Conservation (phyloP, 2,888 invertebrate species). For the Abrostola tripartita region DNA sequence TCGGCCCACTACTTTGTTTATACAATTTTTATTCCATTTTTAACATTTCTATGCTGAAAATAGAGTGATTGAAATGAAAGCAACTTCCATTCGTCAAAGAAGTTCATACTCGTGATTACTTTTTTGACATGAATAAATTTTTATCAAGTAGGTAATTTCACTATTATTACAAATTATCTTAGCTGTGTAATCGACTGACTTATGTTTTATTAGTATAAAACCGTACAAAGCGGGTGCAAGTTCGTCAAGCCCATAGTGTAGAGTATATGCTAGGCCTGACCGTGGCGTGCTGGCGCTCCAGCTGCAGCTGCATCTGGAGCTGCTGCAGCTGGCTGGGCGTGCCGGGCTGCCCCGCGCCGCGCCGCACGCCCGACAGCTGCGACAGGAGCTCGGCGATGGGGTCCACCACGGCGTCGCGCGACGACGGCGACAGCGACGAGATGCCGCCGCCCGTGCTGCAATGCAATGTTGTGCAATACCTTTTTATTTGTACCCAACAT, state of each 20-base stretch:
- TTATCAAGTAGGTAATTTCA: too few species aligned
- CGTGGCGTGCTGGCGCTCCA: slow-evolving; percentile 95
- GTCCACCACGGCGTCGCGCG: slow-evolving; percentile 98
- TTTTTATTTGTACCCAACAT: slow-evolving; percentile 3
- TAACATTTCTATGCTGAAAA: too few species aligned
- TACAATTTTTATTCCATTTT: too few species aligned
- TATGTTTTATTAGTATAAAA: too few species aligned
- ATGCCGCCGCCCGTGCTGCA: slow-evolving; percentile 94
- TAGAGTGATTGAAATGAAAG: too few species aligned
- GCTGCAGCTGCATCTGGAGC: slow-evolving; percentile 97
- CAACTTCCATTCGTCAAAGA: too few species aligned
- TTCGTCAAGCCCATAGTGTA: background rate
- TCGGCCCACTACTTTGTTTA: too few species aligned
- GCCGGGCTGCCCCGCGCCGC: slow-evolving; percentile 88
- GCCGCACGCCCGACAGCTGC: slow-evolving; percentile 97
- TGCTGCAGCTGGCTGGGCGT: slow-evolving; percentile 96
- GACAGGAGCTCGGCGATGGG: slow-evolving; percentile 98
- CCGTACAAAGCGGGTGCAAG: background rate
- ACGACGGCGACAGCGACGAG: slow-evolving; percentile 95
- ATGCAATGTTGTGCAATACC: slow-evolving; percentile 48
- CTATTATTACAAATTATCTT: too few species aligned
- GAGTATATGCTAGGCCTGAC: slow-evolving; percentile 63
- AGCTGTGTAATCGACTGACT: too few species aligned
- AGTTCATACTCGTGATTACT: too few species aligned
- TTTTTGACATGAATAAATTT: too few species aligned